Evolutionary conservation across 2,797 vertebrate species (phyloP), one percentile per base, ranked within the genome.

Genomic region (Micrastur ruficollis): DNA sequence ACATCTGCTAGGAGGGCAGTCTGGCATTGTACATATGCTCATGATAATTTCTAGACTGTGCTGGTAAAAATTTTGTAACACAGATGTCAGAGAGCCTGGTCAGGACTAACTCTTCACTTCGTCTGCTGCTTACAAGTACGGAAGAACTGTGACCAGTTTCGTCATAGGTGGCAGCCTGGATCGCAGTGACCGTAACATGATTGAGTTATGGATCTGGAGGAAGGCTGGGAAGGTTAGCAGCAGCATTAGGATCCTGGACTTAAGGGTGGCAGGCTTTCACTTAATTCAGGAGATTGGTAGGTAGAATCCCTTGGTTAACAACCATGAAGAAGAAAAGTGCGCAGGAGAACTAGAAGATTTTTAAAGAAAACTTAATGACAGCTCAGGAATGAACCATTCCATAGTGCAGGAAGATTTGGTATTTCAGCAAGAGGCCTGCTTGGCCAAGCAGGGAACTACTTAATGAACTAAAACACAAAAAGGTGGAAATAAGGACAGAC

Each of bases 11-110:
- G 70, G 65, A 84, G 53, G 38, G 40, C 63, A 72, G 0, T 66
- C 52, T 87, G 88, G 38, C 4, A 1, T 21, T 65, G 25, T 72
- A 25, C 1, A 0, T 58, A 46, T 0, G 6, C 34, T 76, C 63
- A 38, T 61, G 23, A 15, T 56, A 49, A 29, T 42, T 89, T 73
- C 50, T 79, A 85, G 63, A 20, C 50, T 26, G 31, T 31, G 9
- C 23, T 66, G 65, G 23, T 92, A 62, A 82, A 81, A 81, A 27
- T 31, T 78, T 71, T 49, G 4, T 81, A 53, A 42, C 6, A 17
- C 22, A 34, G 11, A 27, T 86, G 36, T n/a, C n/a, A 40, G 27
- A 55, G n/a, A 49, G 44, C 46, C 27, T 84, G 38, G 5, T 62
- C 5, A 19, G 9, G 12, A 15, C 34, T 71, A 67, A 18, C 25